Percentiles rank a stretch among this genome's conserved stretches.
phyloP scores from a whole-genome alignment of 2,888 invertebrate species.

The Hoplodrina ambigua region DNA sequence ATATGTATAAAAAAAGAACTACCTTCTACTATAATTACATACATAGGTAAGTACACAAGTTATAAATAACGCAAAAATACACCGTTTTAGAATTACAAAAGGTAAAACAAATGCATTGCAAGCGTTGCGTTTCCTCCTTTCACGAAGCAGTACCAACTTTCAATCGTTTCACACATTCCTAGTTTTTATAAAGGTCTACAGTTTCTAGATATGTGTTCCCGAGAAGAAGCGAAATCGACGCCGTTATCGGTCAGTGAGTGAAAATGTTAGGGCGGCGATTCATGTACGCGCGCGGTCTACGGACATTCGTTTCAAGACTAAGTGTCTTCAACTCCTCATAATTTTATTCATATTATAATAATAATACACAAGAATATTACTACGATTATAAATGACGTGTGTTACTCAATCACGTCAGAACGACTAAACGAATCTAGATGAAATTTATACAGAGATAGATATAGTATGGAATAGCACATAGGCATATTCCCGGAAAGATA shows the following conservation, averaged over 20 bases:
- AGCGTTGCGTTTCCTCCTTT: slow-evolving; percentile 40
- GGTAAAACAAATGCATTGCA: slow-evolving; percentile 13
- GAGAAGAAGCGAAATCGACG: slow-evolving; percentile 54
- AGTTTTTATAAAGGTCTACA: slow-evolving; percentile 41
- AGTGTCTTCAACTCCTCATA: neutral
- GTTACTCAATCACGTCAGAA: no score
- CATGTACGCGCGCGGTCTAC: slow-evolving; percentile 23
- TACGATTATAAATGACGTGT: no score
- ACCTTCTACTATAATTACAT: neutral
- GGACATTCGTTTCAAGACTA: no score
- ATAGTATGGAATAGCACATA: no score
- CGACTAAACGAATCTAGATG: no score
- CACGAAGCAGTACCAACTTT: slow-evolving; percentile 35
- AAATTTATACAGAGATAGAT: no score
- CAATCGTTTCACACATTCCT: slow-evolving; percentile 39
- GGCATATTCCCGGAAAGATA: no score
- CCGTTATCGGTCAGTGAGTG: slow-evolving; percentile 52
- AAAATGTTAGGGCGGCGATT: slow-evolving; percentile 45
- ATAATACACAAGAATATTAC: no score
- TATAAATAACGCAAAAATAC: slow-evolving; percentile 3
- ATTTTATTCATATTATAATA: no score
- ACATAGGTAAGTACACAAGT: neutral
- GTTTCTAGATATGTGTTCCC: slow-evolving; percentile 51
- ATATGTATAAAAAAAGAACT: neutral
- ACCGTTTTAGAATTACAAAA: slow-evolving; percentile 34